Percentiles rank a stretch among this genome's conserved stretches.
Conservation (phyloP, 2,113 vertebrate genomes). For the Lagopus muta region DNA sequence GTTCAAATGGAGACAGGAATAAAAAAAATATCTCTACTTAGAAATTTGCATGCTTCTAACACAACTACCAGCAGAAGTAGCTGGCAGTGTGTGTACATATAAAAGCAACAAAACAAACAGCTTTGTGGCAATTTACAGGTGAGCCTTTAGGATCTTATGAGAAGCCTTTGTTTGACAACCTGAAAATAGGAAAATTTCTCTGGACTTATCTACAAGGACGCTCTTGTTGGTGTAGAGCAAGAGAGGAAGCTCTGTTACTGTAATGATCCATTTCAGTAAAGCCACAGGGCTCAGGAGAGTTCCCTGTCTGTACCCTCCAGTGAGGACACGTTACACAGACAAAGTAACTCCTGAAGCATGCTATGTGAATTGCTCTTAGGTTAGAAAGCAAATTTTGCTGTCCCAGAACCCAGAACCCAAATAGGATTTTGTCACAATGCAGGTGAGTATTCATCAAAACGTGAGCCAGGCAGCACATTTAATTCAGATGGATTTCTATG, state of each 20-base stretch:
- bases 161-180: not conserved
- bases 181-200: not conserved
- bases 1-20: not conserved
- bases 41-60: not conserved
- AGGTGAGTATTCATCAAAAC: not conserved
- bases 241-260: not conserved
- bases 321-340: not conserved
- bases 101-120: not conserved
- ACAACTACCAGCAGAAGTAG: not conserved
- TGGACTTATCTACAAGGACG: not conserved
- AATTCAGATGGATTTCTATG: not conserved
- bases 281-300: not conserved
- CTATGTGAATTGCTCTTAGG: rapidly evolving
- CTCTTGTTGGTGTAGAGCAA: not conserved
- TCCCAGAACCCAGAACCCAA: not conserved
- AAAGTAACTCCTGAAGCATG: not conserved
- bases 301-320: not conserved
- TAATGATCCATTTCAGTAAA: not conserved
- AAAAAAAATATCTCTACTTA: not conserved
- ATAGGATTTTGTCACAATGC: not conserved
- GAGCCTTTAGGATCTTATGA: not conserved
- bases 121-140: not conserved
- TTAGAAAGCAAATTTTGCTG: not conserved
- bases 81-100: not conserved
- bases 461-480: not conserved